These are phyloP conservation scores for Trissolcus basalis DNA, from an alignment of 1,140 invertebrate genomes.

Conservation along the genomic window DNA sequence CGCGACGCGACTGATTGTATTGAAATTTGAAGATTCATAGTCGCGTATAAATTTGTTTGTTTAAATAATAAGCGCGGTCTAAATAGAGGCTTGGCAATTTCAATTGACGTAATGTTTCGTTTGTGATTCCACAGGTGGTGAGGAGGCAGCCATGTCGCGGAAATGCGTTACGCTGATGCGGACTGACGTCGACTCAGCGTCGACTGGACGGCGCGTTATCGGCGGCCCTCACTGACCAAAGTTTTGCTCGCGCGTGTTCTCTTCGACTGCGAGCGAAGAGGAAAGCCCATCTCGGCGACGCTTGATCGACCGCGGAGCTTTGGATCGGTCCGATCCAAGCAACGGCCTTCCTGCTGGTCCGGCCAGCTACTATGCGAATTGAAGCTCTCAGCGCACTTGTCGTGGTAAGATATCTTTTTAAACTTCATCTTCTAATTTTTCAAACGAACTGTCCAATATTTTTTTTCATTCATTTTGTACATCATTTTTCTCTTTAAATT, in stretches of 20 bases:
- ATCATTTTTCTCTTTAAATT: too few species aligned
- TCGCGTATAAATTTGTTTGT: too few species aligned
- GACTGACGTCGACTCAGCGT: conserved; percentile 63
- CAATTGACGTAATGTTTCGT: conserved; percentile 12
- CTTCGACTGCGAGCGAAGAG: conserved; percentile 23
- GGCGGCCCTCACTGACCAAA: conserved; percentile 22
- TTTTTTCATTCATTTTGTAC: neutral
- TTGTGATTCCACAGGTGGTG: conserved; percentile 13
- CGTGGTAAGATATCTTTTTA: conserved; percentile 68
- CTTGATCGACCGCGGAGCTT: conserved; percentile 63
- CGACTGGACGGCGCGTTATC: conserved; percentile 49
- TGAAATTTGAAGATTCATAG: too few species aligned
- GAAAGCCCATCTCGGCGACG: conserved; percentile 49
- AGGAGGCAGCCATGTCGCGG: conserved; percentile 61
- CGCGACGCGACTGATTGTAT: too few species aligned
- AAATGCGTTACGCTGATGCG: conserved; percentile 58
- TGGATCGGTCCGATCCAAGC: conserved; percentile 67
- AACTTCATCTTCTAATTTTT: too few species aligned
- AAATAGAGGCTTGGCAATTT: neutral
- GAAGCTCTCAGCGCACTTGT: conserved; percentile 74
- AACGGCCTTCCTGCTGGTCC: conserved; percentile 74
- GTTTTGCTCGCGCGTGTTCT: conserved; percentile 18
- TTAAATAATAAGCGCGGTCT: too few species aligned
- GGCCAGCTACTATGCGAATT: conserved; percentile 78
- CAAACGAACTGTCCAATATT: too few species aligned